phyloP scores from a whole-genome alignment of 2,113 vertebrate genomes.

The Macaca mulatta region DNA sequence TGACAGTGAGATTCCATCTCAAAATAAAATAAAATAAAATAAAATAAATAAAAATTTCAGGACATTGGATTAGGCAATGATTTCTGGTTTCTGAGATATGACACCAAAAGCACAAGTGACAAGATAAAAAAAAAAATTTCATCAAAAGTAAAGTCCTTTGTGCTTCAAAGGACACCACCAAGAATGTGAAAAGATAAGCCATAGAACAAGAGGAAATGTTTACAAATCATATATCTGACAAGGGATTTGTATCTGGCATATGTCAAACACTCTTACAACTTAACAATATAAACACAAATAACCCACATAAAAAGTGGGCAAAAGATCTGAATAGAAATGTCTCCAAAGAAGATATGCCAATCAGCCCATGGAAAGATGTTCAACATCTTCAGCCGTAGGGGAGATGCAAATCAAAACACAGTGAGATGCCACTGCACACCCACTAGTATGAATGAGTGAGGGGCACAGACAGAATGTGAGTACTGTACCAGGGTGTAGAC shows the following conservation, averaged over 20 bases:
- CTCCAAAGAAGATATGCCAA: background rate
- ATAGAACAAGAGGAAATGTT: background rate
- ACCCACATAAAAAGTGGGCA: background rate
- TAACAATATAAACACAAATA: conserved; percentile 4
- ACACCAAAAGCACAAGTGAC: background rate
- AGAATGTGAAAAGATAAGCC: background rate
- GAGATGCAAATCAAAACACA: background rate
- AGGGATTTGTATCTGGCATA: background rate
- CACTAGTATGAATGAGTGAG: background rate
- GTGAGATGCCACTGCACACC: background rate
- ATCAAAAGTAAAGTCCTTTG: background rate
- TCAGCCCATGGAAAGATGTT: background rate
- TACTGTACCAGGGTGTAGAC: conserved; percentile 84
- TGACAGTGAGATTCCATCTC: no score
- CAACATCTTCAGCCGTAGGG: background rate
- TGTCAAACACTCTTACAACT: background rate
- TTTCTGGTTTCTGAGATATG: background rate
- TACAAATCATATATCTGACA: background rate
- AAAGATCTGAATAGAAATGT: background rate
- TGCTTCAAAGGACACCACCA: background rate
- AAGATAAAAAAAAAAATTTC: background rate
- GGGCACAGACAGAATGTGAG: background rate
- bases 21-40: no score
- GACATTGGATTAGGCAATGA: background rate
- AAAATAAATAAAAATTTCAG: background rate